Evolutionary conservation across 2,797 vertebrate species (phyloP).

Genomic region (Dendrocincla fuliginosa): DNA sequence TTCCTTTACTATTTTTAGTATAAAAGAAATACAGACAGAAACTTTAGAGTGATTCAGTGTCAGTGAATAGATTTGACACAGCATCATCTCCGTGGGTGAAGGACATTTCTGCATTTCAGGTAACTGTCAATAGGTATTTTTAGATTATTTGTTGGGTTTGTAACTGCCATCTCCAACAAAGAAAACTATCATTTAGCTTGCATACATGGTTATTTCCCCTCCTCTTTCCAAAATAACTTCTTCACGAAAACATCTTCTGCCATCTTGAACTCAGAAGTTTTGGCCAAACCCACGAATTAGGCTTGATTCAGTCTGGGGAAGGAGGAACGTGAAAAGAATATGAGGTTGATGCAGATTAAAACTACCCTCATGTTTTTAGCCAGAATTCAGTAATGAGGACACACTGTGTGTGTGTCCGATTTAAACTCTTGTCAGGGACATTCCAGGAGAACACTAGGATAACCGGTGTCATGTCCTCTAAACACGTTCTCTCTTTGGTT

Average conservation of each 20-base stretch:
- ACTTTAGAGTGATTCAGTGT: not conserved
- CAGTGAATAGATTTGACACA: not conserved
- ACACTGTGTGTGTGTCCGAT: too few species aligned
- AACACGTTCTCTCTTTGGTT: not conserved
- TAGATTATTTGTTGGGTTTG: not conserved
- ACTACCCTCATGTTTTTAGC: not conserved
- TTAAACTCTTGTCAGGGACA: not conserved
- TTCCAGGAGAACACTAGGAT: not conserved
- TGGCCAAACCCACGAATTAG: not conserved
- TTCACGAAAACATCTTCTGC: not conserved
- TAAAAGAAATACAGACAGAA: not conserved
- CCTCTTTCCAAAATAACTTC: not conserved
- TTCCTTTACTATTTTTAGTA: not conserved
- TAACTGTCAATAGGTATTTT: not conserved
- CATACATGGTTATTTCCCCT: fast-evolving
- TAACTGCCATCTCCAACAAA: not conserved
- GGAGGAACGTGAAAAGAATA: not conserved
- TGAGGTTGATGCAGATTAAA: not conserved
- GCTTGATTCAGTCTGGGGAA: fast-evolving
- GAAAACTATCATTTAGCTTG: not conserved
- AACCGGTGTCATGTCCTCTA: not conserved
- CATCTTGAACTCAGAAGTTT: not conserved
- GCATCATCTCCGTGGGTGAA: not conserved
- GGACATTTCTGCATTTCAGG: not conserved
- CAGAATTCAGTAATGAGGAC: not conserved